Base-by-base conservation (phyloP, 1,140 invertebrate genomes). In the Parapsyche elsis region DNA sequence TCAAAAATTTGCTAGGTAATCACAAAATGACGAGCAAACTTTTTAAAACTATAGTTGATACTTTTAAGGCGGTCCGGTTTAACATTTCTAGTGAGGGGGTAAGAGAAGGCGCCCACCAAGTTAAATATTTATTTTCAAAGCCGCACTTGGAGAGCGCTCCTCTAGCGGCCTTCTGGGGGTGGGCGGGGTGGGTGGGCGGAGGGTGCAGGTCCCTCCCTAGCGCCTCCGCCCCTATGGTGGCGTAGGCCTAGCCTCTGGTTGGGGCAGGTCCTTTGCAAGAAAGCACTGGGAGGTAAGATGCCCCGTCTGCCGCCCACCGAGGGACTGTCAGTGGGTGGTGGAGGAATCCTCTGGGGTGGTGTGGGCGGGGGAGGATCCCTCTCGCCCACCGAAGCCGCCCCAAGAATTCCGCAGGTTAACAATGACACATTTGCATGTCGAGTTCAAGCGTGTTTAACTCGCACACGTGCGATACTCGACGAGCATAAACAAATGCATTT, bases 201-300 rank as follows among this genome's bases (percentile, higher is more conserved):
- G 49, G 49, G 49, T 10, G 49, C 49, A 53, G 49, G 30, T 38
- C 30, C 30, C 30, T 38, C 49, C 49, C 49, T 12, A 53, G 24
- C 64, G 23, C 76, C 67, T 38, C 45, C 49, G 16, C 59, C 46
- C 45, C 75, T 0, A 5, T 7, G 16, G 9, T 67, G 10, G 14
- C 61, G 61, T 10, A 53, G 44, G 59, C 76, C 64, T 46, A 23
- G 19, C 67, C 75, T 5, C 77, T 73, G 74, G 45, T 82, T 83
- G 81, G 79, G 81, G 79, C 76, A 83, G 81, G 79, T 80, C 76
- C 76, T 38, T 57, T 21, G 71, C 59, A 80, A 83, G 81, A 80
- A 74, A 67, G 57, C 30, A 14, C 21, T 23, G 53, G 80, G 74
- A 49, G 59, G 71, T 81, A 83, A 80, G 81, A 83, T 81, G 79